A percentile compares a stretch with the other conserved stretches of the same genome.
phyloP scores from a whole-genome alignment of 1,140 invertebrate species.

The Trypoxylus dichotomus region DNA sequence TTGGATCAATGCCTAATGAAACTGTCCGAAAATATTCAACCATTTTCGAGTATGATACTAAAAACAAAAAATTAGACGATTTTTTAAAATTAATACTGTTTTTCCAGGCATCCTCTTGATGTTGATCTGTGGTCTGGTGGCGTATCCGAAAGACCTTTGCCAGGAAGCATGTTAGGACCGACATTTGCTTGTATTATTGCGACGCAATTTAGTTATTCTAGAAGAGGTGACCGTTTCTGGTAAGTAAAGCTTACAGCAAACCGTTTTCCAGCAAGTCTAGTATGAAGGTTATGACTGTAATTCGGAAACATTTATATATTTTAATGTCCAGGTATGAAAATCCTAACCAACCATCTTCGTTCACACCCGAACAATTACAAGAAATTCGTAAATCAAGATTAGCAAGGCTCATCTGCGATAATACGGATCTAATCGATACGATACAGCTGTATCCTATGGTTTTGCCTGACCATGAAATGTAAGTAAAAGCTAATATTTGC shows the following conservation, averaged over 20 bases:
- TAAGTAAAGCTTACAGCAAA: conserved; percentile 42
- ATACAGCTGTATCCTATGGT: conserved; percentile 94
- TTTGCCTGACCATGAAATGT: conserved; percentile 89
- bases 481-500: conserved; percentile 53
- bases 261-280: too few relatives aligned
- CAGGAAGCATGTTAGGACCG: conserved; percentile 88
- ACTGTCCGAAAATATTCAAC: conserved; percentile 76
- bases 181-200: conserved; percentile 96
- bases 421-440: conserved; percentile 88
- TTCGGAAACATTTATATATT: too few relatives aligned
- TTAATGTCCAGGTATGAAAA: conserved; percentile 73
- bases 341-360: conserved; percentile 87
- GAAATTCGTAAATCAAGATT: conserved; percentile 88
- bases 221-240: conserved; percentile 94
- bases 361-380: conserved; percentile 85
- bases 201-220: conserved; percentile 90
- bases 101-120: conserved; percentile 74
- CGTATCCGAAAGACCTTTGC: conserved; percentile 83
- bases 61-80: conserved; percentile 4
- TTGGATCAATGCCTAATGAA: conserved; percentile 86
- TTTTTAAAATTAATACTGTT: conserved; percentile 29
- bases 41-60: conserved; percentile 70
- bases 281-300: too few relatives aligned
- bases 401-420: conserved; percentile 91
- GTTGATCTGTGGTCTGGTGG: conserved; percentile 93